Percentiles rank a stretch among this genome's conserved stretches.
Conservation (phyloP, 1,140 invertebrate genomes). For the Aphaenogaster floridana region DNA sequence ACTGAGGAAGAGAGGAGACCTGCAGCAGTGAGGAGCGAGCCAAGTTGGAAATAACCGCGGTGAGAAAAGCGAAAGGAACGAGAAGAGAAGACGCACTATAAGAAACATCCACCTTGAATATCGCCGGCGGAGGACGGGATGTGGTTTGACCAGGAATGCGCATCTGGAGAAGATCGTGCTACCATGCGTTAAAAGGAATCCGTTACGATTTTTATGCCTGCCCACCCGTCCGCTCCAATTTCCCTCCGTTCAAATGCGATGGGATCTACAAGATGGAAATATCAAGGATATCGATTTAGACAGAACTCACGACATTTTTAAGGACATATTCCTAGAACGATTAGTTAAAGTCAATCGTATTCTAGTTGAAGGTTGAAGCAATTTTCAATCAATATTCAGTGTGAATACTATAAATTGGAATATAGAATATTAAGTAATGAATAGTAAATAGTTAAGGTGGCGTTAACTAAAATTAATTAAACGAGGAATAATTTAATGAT, state of each 20-base stretch:
- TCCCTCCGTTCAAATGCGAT: background rate
- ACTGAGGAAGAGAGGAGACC: conserved; percentile 25
- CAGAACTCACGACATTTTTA: background rate
- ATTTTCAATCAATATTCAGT: background rate
- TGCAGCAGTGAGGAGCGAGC: background rate
- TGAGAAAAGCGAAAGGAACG: conserved; percentile 56
- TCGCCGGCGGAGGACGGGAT: conserved; percentile 47
- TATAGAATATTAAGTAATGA: background rate
- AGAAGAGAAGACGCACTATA: conserved; percentile 46
- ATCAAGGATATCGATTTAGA: background rate
- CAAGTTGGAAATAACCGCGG: conserved; percentile 45
- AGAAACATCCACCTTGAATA: conserved; percentile 69
- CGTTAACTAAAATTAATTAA: background rate
- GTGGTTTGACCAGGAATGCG: conserved; percentile 72
- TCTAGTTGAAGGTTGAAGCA: background rate
- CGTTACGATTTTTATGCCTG: conserved; percentile 44
- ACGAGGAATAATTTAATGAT: background rate
- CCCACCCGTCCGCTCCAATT: background rate
- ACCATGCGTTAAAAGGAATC: conserved; percentile 57
- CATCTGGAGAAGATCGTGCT: conserved; percentile 57
- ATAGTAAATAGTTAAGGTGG: background rate
- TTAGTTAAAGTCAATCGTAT: background rate
- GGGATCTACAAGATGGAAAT: background rate
- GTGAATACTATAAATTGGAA: conserved; percentile 18
- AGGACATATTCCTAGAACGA: background rate